Base-by-base conservation (phyloP, 2,113 vertebrate genomes). In the Gallinago undulata region DNA sequence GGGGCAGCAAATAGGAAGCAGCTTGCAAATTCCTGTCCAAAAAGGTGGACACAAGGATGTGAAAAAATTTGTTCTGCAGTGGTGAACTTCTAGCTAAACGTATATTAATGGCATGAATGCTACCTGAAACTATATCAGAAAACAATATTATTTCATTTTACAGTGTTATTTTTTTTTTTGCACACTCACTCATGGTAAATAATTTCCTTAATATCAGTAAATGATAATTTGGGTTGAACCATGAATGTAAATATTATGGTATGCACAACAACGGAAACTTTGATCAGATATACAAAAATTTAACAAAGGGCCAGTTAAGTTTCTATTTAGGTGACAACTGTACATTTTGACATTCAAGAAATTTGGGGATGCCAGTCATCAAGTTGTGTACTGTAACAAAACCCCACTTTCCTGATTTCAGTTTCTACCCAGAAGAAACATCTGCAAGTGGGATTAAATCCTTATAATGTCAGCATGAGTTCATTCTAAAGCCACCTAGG, bases 361-460 rank as follows among this genome's bases (percentile, higher is more conserved):
- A 51, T 7, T 2, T 6, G 1, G 39, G 8, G 18, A 27, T 9
- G 39, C 3, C 10, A 33, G 14, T 10, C 5, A 1, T 47, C 33
- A 90, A 68, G 9, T 27, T 68, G 19, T 6, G 51, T 9, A 56
- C 5, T 27, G 22, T 50, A 72, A 64, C 8, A 93, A 93, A 66
- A 1, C 4, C 2, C 6, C 1, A 37, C 13, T 79, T 53, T 57
- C 39, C 23, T 73, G 13, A 68, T 89, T 89, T 84, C 25, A 16
- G 3, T 74, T 94, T 84, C 21, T 47, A 53, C 35, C 0, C 8
- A 53, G 51, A 68, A 79, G 23, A 45, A 92, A 56, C 11, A 73
- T 17, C 21, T 48, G 4, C 27, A 80, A 73, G 23, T n/a, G 22
- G 19, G 23, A 28, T 85, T 75, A 70, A 82, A 50, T 13, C 10